These are phyloP conservation scores for Didymodactylos carnosus DNA, from an alignment of 2,888 invertebrate species.

Conservation along the genomic window DNA sequence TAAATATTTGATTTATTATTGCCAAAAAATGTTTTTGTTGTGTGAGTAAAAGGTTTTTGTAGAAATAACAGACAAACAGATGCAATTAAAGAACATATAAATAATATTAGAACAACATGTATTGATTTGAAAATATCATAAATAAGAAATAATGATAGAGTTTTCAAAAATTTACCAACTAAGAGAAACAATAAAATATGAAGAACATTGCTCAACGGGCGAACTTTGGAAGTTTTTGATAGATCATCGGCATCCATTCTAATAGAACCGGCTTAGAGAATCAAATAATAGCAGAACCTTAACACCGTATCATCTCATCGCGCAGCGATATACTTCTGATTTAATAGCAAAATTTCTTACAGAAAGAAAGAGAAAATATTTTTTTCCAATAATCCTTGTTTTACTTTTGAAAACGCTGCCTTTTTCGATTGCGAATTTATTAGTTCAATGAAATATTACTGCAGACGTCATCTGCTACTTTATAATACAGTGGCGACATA, in stretches of 20 bases:
- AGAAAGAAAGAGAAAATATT: too few species aligned
- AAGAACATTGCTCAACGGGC: neutral
- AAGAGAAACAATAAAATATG: constrained; percentile 4
- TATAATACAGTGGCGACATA: too few species aligned
- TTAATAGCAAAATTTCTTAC: too few species aligned
- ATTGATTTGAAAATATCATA: constrained; percentile 11
- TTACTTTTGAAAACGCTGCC: too few species aligned
- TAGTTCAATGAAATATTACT: too few species aligned
- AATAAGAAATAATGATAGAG: constrained; percentile 1
- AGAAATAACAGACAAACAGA: constrained; percentile 3
- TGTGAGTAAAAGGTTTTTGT: constrained; percentile 9
- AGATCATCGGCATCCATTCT: neutral
- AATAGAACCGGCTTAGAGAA: too few species aligned
- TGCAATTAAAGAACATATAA: constrained; percentile 2
- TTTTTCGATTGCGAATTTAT: too few species aligned
- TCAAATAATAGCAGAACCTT: too few species aligned
- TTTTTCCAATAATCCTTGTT: too few species aligned
- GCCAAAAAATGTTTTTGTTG: neutral
- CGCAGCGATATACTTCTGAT: too few species aligned
- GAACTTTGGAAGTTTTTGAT: neutral
- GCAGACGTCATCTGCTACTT: too few species aligned
- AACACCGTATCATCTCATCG: too few species aligned
- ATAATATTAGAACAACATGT: constrained; percentile 8
- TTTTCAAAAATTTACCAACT: constrained; percentile 6
- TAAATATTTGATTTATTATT: neutral